A percentile compares a stretch with the other conserved stretches of the same genome.
Evolutionary conservation across 2,113 vertebrate genomes (phyloP).

Genomic region (Mixornis gularis): DNA sequence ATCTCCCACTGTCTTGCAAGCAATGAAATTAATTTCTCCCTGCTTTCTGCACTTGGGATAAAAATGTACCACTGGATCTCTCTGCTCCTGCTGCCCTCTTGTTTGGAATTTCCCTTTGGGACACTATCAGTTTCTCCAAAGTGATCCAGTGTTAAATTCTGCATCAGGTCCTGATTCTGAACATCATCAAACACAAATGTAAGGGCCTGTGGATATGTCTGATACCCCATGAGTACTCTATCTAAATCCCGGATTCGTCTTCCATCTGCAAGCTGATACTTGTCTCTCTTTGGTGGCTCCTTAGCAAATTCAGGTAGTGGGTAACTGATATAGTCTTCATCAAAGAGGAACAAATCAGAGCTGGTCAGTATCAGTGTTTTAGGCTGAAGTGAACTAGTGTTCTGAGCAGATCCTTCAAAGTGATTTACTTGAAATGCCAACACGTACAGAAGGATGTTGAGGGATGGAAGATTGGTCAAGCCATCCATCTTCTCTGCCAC

Average conservation of each 20-base stretch:
- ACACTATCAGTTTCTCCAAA: slow-evolving; percentile 75
- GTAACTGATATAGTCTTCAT: slow-evolving; percentile 94
- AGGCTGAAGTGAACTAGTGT: slow-evolving; percentile 74
- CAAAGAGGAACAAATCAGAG: slow-evolving; percentile 87
- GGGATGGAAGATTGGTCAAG: slow-evolving; percentile 67
- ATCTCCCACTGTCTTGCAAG: slow-evolving; percentile 94
- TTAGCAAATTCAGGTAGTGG: slow-evolving; percentile 94
- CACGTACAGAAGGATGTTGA: slow-evolving; percentile 90
- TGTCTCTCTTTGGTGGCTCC: slow-evolving; percentile 89
- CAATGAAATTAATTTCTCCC: slow-evolving; percentile 90
- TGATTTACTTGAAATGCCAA: slow-evolving; percentile 88
- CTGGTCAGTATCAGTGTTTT: slow-evolving; percentile 91
- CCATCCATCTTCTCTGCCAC: slow-evolving; percentile 85
- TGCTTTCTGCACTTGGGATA: slow-evolving; percentile 89
- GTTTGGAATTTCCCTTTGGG: neutral
- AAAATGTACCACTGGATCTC: slow-evolving; percentile 95
- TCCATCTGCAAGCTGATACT: slow-evolving; percentile 87
- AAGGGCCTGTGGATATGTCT: slow-evolving; percentile 91
- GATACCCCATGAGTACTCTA: slow-evolving; percentile 92
- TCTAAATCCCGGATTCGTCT: slow-evolving; percentile 91
- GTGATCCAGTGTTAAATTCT: slow-evolving; percentile 90
- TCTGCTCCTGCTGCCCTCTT: slow-evolving; percentile 51
- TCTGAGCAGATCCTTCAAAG: slow-evolving; percentile 4
- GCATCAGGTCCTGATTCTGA: slow-evolving; percentile 88
- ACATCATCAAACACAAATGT: slow-evolving; percentile 95